These are phyloP conservation scores for Chinchilla lanigera DNA, from an alignment of 2,113 vertebrate species.

Conservation along the genomic window DNA sequence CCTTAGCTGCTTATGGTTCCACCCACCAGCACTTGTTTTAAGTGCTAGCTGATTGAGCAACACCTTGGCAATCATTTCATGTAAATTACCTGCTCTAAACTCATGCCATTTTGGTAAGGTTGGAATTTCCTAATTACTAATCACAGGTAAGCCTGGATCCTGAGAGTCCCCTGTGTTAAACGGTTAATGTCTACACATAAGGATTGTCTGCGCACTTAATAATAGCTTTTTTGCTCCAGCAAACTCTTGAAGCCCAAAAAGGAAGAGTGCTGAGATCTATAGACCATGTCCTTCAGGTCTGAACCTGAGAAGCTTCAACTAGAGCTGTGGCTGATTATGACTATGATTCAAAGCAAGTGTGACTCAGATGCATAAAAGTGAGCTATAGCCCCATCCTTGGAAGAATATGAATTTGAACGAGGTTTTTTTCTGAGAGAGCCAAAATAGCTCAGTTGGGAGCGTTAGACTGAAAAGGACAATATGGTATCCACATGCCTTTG, in stretches of 20 bases:
- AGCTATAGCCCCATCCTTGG: background rate
- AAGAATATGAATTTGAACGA: background rate
- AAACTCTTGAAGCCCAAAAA: background rate
- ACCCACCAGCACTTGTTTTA: background rate
- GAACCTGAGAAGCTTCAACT: background rate
- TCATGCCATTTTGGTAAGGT: background rate
- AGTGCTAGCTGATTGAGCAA: slow-evolving; percentile 56
- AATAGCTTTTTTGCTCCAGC: background rate
- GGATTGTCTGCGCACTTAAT: background rate
- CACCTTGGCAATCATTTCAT: slow-evolving; percentile 15
- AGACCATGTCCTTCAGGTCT: slow-evolving; percentile 3
- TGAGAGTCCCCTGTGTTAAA: background rate
- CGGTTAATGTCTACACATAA: background rate
- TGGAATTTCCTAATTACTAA: slow-evolving; percentile 69
- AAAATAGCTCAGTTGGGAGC: slow-evolving; percentile 91
- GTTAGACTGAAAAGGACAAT: slow-evolving; percentile 86
- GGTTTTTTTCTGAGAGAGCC: slow-evolving; percentile 39
- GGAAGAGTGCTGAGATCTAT: background rate
- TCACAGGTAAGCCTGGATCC: slow-evolving; percentile 53
- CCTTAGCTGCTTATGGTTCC: background rate
- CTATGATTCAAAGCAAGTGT: background rate
- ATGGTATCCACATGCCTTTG: slow-evolving; percentile 26
- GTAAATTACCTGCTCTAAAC: slow-evolving; percentile 43
- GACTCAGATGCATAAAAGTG: background rate
- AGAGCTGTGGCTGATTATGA: background rate